Conservation (phyloP, 2,113 vertebrate species). For the Pogonocichla stellata region DNA sequence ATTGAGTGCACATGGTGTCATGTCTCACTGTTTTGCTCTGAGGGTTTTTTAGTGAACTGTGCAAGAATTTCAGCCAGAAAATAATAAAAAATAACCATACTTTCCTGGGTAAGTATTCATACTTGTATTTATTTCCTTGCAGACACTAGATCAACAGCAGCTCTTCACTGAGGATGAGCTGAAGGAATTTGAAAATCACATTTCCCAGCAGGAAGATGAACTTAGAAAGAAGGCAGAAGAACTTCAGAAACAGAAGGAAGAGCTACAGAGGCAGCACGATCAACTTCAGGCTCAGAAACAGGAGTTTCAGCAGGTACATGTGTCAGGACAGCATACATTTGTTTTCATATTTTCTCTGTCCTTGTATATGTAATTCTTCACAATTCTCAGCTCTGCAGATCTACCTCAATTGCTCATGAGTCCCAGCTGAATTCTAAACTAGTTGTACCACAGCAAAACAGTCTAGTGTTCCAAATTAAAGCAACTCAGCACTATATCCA, state of each 20-base stretch:
- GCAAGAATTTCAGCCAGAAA: background rate
- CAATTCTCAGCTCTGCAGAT: background rate
- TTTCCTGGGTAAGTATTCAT: background rate
- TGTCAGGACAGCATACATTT: background rate
- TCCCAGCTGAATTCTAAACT: background rate
- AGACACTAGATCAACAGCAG: conserved; percentile 94
- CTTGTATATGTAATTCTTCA: background rate
- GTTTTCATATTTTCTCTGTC: background rate
- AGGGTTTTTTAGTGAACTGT: background rate
- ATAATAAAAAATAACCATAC: background rate
- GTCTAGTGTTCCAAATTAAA: background rate
- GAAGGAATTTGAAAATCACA: conserved; percentile 90
- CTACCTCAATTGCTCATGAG: background rate
- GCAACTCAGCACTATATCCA: background rate
- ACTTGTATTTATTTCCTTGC: background rate
- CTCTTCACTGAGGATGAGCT: conserved; percentile 92
- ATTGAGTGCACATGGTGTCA: background rate
- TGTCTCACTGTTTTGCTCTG: background rate
- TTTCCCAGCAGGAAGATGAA: conserved; percentile 86
- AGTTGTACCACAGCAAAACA: background rate
- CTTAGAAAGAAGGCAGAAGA: conserved; percentile 84
- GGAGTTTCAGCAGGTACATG: conserved; percentile 87
- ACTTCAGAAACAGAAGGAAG: conserved; percentile 89
- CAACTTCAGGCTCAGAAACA: conserved; percentile 91
- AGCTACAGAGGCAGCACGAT: conserved; percentile 88